Percentiles rank a stretch among this genome's conserved stretches.
phyloP scores from a whole-genome alignment of 2,113 vertebrate genomes.

The Sylvilagus bachmani region DNA sequence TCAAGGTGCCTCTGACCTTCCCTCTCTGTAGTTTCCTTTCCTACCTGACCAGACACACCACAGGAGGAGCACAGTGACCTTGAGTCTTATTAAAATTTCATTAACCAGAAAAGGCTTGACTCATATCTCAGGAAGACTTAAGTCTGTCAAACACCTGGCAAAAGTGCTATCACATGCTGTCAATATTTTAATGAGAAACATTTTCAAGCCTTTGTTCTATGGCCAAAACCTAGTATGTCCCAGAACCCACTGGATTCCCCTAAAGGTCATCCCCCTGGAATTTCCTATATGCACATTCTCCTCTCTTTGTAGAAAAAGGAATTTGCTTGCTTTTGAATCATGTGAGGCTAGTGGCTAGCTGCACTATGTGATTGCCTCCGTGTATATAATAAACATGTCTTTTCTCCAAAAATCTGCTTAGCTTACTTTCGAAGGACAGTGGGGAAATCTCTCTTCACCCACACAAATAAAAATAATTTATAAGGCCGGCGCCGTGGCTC shows the following conservation, averaged over 20 bases:
- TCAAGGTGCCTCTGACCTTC: too few species aligned
- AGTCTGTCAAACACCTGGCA: background rate
- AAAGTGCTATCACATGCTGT: background rate
- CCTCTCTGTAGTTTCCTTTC: too few species aligned
- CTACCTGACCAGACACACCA: too few species aligned
- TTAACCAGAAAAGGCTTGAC: background rate
- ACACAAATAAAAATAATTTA: slow-evolving; percentile 1
- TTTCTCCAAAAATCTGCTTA: background rate
- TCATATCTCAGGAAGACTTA: background rate
- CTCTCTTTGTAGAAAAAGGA: background rate
- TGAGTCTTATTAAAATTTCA: too few species aligned
- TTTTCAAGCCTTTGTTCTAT: background rate
- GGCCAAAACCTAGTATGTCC: background rate
- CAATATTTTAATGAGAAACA: background rate
- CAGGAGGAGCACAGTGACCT: too few species aligned
- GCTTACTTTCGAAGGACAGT: background rate
- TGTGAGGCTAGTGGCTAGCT: background rate
- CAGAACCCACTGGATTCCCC: background rate
- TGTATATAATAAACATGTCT: background rate
- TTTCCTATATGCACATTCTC: background rate
- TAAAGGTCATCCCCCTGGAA: background rate
- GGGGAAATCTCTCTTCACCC: background rate
- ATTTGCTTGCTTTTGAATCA: background rate
- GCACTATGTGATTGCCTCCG: background rate
- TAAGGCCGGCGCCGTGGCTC: too few species aligned